These are phyloP conservation scores for Ophioninae sp. DNA, from an alignment of 2,888 invertebrate genomes.

Conservation along the genomic window DNA sequence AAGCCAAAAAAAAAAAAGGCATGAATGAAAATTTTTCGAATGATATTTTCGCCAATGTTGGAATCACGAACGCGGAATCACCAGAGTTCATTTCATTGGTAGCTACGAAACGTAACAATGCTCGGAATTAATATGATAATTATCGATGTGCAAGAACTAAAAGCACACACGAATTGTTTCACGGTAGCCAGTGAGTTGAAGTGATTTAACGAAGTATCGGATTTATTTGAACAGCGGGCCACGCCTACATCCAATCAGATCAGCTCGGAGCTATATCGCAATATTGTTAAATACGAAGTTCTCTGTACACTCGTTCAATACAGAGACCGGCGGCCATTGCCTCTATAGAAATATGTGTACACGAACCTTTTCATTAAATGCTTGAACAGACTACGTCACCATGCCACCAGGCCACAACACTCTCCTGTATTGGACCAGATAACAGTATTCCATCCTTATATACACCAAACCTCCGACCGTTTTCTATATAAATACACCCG, in stretches of 20 bases:
- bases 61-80: not conserved
- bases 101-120: not conserved
- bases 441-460: conserved; percentile 54
- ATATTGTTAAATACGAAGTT: conserved; percentile 42
- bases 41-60: not conserved
- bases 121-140: not conserved
- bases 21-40: not conserved
- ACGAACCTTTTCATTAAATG: conserved; percentile 58
- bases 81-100: not conserved
- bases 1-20: not conserved
- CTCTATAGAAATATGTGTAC: conserved; percentile 10
- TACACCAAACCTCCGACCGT: conserved; percentile 30
- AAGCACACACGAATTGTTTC: conserved; percentile 3
- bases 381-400: conserved; percentile 57
- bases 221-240: conserved; percentile 36
- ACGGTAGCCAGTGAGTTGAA: conserved; percentile 16
- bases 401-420: conserved; percentile 42
- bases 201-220: conserved; percentile 50
- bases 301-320: conserved; percentile 20
- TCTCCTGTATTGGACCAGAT: conserved; percentile 63
- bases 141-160: not conserved
- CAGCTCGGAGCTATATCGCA: conserved; percentile 12
- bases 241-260: conserved; percentile 29
- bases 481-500: not conserved
- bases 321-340: conserved; percentile 2